Evolutionary conservation across 2,113 vertebrate species (phyloP).

Genomic region (Ivindomyrus marchei): DNA sequence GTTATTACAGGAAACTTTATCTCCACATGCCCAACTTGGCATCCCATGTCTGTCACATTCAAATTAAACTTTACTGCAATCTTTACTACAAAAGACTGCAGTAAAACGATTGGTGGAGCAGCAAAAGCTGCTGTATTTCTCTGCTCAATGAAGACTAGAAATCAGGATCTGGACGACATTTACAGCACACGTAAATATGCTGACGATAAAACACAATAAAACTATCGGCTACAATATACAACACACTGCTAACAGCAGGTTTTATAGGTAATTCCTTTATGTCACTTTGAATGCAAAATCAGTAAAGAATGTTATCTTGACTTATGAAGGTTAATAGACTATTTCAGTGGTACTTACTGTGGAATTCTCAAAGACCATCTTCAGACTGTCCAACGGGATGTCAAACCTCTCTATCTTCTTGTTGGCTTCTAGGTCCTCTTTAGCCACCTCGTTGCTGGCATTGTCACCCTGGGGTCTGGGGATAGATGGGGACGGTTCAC

Average conservation of each 20-base stretch:
- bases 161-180: not conserved
- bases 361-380: constrained; percentile 34
- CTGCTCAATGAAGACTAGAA: not conserved
- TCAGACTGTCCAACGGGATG: constrained; percentile 28
- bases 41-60: not conserved
- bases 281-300: not conserved
- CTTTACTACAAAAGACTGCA: not conserved
- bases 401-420: constrained; percentile 38
- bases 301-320: not conserved
- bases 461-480: constrained; percentile 19
- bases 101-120: not conserved
- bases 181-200: not conserved
- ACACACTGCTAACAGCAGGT: not conserved
- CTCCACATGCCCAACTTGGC: not conserved
- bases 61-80: not conserved
- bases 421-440: constrained; percentile 39
- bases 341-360: constrained; percentile 21
- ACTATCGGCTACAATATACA: not conserved
- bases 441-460: constrained; percentile 30
- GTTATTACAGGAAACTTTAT: not conserved
- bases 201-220: not conserved
- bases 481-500: constrained; percentile 23
- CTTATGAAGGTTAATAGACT: not conserved
- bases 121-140: not conserved
- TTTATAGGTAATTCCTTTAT: not conserved